A percentile compares a stretch with the other conserved stretches of the same genome.
These are phyloP conservation scores for Clunio marinus DNA, from an alignment of 2,888 invertebrate species.

Conservation along the genomic window DNA sequence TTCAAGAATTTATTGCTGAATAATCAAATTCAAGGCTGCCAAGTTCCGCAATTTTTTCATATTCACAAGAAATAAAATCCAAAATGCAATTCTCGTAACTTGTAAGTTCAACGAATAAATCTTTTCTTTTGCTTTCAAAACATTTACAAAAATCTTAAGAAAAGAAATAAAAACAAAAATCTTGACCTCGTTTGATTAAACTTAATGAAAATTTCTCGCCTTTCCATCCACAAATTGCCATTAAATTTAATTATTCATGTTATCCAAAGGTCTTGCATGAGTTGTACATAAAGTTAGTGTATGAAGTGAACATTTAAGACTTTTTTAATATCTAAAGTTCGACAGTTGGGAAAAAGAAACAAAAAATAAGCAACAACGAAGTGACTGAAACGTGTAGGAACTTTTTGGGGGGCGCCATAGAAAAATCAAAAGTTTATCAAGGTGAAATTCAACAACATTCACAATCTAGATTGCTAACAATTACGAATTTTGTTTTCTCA, in stretches of 20 bases:
- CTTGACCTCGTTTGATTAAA: conserved; percentile 36
- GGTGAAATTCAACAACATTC: conserved; percentile 1
- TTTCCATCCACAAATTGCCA: conserved; percentile 7
- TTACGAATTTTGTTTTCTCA: neutral
- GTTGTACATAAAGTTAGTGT: neutral
- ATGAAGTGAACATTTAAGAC: no score
- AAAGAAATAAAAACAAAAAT: neutral
- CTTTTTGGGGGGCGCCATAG: neutral
- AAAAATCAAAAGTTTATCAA: conserved; percentile 16
- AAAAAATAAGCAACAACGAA: no score
- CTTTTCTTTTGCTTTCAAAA: no score
- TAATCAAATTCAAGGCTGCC: neutral
- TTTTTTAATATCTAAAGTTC: no score
- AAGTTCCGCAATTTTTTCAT: neutral
- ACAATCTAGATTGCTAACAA: conserved; percentile 9
- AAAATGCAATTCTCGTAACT: neutral
- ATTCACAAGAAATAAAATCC: no score
- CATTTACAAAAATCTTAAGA: no score
- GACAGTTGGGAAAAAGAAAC: neutral
- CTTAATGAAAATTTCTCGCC: conserved; percentile 5
- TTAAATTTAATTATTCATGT: conserved; percentile 31
- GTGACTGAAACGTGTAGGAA: conserved; percentile 8
- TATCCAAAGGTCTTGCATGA: neutral
- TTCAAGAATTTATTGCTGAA: no score
- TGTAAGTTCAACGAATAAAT: neutral